phyloP scores from a whole-genome alignment of 2,797 vertebrate genomes.

The Thripadectes ignobilis region DNA sequence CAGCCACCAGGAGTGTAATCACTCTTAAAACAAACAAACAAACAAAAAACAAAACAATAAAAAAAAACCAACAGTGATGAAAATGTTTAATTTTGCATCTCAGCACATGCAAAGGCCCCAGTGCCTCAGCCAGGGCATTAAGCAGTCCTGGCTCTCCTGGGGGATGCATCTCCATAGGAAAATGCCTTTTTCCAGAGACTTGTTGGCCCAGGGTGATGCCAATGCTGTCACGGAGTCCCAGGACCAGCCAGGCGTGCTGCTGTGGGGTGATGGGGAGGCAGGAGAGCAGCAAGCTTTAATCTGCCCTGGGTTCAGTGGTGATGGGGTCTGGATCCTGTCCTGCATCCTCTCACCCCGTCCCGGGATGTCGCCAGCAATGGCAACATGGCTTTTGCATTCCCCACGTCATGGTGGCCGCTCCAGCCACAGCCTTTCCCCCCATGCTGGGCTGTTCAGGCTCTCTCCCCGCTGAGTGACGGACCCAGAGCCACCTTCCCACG shows the following conservation, averaged over 20 bases:
- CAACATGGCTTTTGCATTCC: rapidly evolving
- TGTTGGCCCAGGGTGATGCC: rapidly evolving
- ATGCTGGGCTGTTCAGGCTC: rapidly evolving
- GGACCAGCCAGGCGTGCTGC: rapidly evolving
- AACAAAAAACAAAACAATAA: too few species aligned
- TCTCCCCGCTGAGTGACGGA: background rate
- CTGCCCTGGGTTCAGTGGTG: rapidly evolving
- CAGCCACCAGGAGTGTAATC: background rate
- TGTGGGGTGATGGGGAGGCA: background rate
- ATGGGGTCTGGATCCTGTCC: background rate
- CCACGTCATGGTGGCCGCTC: rapidly evolving
- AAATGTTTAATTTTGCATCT: background rate
- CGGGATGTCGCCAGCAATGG: rapidly evolving
- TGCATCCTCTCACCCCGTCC: background rate
- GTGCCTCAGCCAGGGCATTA: rapidly evolving
- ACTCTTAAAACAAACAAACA: background rate
- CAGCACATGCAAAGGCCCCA: background rate
- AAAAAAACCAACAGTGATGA: background rate
- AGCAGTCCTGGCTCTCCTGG: background rate
- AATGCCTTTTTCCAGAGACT: background rate
- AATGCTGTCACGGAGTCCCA: rapidly evolving
- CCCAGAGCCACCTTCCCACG: background rate
- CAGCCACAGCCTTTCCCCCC: rapidly evolving
- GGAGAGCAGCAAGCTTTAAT: background rate
- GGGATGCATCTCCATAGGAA: background rate